Evolutionary conservation across 2,113 vertebrate species (phyloP).

Genomic region (Natator depressus): DNA sequence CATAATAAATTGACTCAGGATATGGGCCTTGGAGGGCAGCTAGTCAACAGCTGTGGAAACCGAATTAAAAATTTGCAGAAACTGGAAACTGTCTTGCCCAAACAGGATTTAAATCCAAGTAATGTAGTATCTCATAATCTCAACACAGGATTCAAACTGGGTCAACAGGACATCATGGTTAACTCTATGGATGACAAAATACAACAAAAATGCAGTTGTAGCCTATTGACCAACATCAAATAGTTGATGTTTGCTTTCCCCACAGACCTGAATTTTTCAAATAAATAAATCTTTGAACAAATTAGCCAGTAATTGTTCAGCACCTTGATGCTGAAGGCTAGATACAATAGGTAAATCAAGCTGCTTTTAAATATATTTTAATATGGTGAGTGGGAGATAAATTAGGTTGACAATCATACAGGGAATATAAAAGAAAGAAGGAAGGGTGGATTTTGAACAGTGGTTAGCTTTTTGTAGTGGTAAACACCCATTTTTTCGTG

Average conservation of each 20-base stretch:
- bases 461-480: no score
- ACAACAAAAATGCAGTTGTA: constrained; percentile 26
- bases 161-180: constrained; percentile 24
- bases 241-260: constrained; percentile 59
- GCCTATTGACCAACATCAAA: constrained; percentile 64
- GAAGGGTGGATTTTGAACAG: background rate
- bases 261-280: constrained; percentile 52
- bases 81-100: constrained; percentile 37
- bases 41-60: constrained; percentile 57
- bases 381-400: constrained; percentile 20
- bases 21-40: constrained; percentile 21
- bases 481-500: no score
- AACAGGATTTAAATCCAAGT: constrained; percentile 47
- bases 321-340: constrained; percentile 37
- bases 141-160: constrained; percentile 48
- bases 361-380: constrained; percentile 22
- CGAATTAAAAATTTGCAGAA: constrained; percentile 60
- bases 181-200: constrained; percentile 45
- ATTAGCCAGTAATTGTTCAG: constrained; percentile 47
- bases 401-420: constrained; percentile 5
- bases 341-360: constrained; percentile 48
- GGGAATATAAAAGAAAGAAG: constrained; percentile 26
- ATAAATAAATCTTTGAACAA: constrained; percentile 59
- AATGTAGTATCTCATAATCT: constrained; percentile 21
- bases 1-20: constrained; percentile 46